phyloP scores from a whole-genome alignment of 2,888 invertebrate species.

The Rhimphoctona megacephalus region DNA sequence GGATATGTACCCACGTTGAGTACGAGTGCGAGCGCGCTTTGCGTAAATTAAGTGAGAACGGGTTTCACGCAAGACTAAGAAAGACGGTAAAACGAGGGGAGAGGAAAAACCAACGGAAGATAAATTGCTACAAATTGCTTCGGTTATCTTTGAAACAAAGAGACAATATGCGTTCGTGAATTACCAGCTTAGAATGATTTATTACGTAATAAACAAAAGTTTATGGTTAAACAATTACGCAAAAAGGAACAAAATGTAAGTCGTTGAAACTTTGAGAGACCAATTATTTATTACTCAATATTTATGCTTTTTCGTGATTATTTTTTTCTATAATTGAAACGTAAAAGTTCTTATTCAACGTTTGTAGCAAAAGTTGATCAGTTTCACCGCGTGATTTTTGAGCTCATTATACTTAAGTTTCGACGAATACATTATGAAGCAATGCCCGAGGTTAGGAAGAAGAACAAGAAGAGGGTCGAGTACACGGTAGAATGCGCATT shows the following conservation, averaged over 20 bases:
- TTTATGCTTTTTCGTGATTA: neutral
- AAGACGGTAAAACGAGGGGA: neutral
- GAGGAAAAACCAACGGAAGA: conserved; percentile 29
- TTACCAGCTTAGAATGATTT: conserved; percentile 13
- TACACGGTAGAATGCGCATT: conserved; percentile 58
- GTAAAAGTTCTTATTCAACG: neutral
- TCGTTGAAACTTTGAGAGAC: neutral
- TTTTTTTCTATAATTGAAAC: neutral
- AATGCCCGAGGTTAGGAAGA: conserved; percentile 45
- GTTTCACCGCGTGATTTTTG: conserved; percentile 21
- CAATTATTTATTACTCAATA: neutral
- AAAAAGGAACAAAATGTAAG: neutral
- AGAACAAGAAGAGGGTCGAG: conserved; percentile 54
- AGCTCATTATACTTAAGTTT: conserved; percentile 23
- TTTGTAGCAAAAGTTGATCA: conserved; percentile 44
- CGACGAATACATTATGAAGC: conserved; percentile 46
- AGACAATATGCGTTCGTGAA: conserved; percentile 40
- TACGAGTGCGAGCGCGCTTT: conserved; percentile 49
- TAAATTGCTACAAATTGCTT: conserved; percentile 59
- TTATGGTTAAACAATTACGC: neutral
- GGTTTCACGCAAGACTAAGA: conserved; percentile 34
- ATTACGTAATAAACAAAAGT: neutral
- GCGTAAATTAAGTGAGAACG: conserved; percentile 55
- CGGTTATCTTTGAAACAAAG: conserved; percentile 44
- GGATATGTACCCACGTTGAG: conserved; percentile 57